Base-by-base conservation (phyloP, 2,888 invertebrate genomes). In the Matsumyia berberina region DNA sequence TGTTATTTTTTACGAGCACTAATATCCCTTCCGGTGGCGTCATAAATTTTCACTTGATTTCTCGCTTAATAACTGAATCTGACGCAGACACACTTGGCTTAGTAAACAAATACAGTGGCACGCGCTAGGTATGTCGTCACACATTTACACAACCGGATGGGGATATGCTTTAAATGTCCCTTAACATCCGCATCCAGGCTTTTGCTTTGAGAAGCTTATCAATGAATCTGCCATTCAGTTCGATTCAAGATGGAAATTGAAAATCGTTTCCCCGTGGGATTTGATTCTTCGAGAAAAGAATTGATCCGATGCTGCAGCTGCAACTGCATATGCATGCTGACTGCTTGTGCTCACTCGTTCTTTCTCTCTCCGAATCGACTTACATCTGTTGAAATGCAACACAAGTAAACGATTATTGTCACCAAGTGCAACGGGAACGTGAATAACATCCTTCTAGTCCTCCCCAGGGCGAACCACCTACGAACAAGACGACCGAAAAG, bases 391-490 rank as follows among this genome's bases (percentile, higher is more conserved):
- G 70, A 53, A 69, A 85, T 76, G 85, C 80, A 66, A 55, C 58
- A 70, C 57, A 74, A 80, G 80, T 70, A 76, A 76, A 70, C 85
- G 85, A 85, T 80, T 85, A 85, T 79, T 80, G 70, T 85, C 85
- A 80, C 85, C 85, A 85, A 78, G 29, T 76, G 69, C 62, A 70
- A 70, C 64, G 58, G 58, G 53, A 78, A 66, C 33, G 39, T 74
- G 44, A 58, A 69, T 39, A 66, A 55, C 6, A 12, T 24, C 19
- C 9, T 51, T 17, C 7, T n/a, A 8, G 29, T 31, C 11, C 8
- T 37, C 17, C 51, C 53, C 37, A 31, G 11, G 37, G 37, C 31
- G 37, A 53, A 53, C 44, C 37, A 49, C 37, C 19, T 77, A 37
- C 33, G 53, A 44, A 60, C 58, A 31, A 74, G 44, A 44, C 58